These are phyloP conservation scores for Zophobas atratus DNA, from an alignment of 1,140 invertebrate genomes.

Conservation along the genomic window DNA sequence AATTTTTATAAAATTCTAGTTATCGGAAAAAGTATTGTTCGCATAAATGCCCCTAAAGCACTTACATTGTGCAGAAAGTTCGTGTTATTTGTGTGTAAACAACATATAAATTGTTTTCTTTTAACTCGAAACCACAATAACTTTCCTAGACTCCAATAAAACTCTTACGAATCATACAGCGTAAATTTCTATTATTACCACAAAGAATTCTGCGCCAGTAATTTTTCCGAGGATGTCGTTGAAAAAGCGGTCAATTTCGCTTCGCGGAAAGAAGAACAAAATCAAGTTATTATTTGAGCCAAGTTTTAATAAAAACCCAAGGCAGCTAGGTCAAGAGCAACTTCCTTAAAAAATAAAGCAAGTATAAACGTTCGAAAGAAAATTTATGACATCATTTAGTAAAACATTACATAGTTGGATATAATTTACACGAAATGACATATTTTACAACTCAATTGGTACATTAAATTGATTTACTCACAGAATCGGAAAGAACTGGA, in stretches of 20 bases:
- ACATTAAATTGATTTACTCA: conserved; percentile 20
- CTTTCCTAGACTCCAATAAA: neutral
- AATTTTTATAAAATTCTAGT: too few species aligned
- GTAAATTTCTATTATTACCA: neutral
- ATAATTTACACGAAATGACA: conserved; percentile 29
- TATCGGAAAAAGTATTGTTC: too few species aligned
- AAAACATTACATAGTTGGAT: conserved; percentile 21
- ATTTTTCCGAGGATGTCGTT: neutral
- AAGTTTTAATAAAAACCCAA: neutral
- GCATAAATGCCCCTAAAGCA: too few species aligned
- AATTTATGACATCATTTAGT: conserved; percentile 32
- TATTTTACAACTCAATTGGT: conserved; percentile 36
- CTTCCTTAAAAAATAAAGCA: conserved; percentile 27
- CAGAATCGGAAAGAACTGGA: conserved; percentile 5
- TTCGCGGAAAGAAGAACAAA: neutral
- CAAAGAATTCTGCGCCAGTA: neutral
- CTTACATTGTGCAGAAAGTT: too few species aligned
- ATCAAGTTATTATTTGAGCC: neutral
- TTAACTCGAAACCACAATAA: neutral
- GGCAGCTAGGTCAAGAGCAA: neutral
- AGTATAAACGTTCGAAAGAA: conserved; percentile 19
- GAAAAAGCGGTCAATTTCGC: neutral
- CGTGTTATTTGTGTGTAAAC: neutral
- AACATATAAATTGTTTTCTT: too few species aligned
- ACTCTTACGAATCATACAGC: neutral